A percentile compares a stretch with the other conserved stretches of the same genome.
Evolutionary conservation across 2,888 invertebrate genomes (phyloP).

Genomic region (Limnephilus lunatus): DNA sequence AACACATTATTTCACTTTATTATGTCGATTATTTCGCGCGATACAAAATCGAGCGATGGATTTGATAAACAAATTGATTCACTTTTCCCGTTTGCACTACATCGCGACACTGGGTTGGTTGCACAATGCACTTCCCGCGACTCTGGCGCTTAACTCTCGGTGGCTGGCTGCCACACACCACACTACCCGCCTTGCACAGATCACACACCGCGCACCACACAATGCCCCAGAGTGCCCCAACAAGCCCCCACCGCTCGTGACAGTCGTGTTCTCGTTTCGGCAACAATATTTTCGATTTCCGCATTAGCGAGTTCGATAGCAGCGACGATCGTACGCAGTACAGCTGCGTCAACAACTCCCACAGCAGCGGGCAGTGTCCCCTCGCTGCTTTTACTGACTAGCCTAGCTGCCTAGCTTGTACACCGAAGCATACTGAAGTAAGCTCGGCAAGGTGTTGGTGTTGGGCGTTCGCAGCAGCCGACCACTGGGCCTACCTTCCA

Average conservation of each 20-base stretch:
- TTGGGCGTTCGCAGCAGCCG: not conserved
- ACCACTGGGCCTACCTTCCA: not conserved
- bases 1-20: not conserved
- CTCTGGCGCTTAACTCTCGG: conserved; percentile 22
- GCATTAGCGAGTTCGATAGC: conserved; percentile 36
- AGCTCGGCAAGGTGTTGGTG: not conserved
- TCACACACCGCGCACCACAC: conserved; percentile 4
- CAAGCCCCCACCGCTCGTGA: conserved; percentile 48
- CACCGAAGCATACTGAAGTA: conserved; percentile 30
- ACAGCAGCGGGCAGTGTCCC: not conserved
- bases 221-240: not conserved
- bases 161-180: not conserved
- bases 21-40: not conserved
- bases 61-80: conserved; percentile 4
- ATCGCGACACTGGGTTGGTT: conserved; percentile 23
- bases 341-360: not conserved
- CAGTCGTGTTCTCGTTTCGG: conserved; percentile 60
- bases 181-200: not conserved
- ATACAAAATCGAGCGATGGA: not conserved
- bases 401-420: not conserved
- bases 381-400: not conserved
- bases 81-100: conserved; percentile 29
- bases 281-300: conserved; percentile 45
- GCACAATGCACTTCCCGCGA: conserved; percentile 34
- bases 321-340: conserved; percentile 34